Evolutionary conservation across 2,797 vertebrate genomes (phyloP), one percentile per base, ranked within the genome.

Genomic region (Pygocentrus nattereri): DNA sequence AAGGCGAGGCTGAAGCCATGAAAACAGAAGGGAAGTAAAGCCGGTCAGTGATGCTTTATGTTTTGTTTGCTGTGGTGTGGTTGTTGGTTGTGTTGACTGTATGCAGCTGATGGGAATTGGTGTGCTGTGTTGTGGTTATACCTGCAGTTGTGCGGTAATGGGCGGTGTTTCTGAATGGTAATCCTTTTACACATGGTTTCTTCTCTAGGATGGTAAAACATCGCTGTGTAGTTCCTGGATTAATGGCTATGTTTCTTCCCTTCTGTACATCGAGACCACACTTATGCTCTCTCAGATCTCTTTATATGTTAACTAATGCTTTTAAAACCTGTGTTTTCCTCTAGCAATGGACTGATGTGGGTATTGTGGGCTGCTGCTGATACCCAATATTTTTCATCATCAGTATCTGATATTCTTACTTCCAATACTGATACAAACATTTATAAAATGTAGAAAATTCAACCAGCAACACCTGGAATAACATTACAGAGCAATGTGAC

Each of bases 251-350:
- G 75, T 74, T 82, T 88, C 74, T 54, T 25, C 68, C 41, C 71
- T 75, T 5, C 79, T 76, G 64, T 78, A 74, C 56, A 73, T 83
- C n/a, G 8, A 80, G 82, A 76, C 83, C 85, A 68, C 80, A 86
- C 81, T 86, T 82, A 85, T 81, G 82, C 86, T 84, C 77, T 54
- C 49, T 78, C 76, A 89, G 88, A 81, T 86, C 86, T 75, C 75
- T 80, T 86, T 73, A 85, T 68, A 82, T 83, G 65, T 76, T 6
- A 38, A 58, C 50, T 78, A 76, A 41, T 76, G 79, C 77, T 81
- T 84, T 79, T 86, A 83, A 88, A 74, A 85, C 49, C 72, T 84
- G 7, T 50, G 41, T 62, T 7, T 75, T 38, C 67, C 58, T 90
- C 27, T 10, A 44, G 41, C 41, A 41, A 44, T 12, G 41, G 41